Base-by-base conservation (phyloP, 2,113 vertebrate species). In the Zosterops hypoxanthus region DNA sequence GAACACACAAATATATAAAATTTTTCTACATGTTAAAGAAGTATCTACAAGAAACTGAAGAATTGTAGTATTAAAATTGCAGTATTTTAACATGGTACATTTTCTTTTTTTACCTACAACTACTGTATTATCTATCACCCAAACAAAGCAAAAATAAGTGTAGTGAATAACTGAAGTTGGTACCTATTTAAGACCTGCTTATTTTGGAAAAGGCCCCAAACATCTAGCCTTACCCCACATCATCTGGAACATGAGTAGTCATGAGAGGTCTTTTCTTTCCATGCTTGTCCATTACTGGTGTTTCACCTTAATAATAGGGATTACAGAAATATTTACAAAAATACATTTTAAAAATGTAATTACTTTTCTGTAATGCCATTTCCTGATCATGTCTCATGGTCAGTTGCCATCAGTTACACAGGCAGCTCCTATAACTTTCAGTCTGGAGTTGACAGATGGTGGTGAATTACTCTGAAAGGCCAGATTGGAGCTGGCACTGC, bases 181-280 rank as follows among this genome's bases (percentile, higher is more conserved):
- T 41, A 53, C 16, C 33, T 87, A 14, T n/a, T 75, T 61, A 55
- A 52, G 34, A 66, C 26, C 47, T 73, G 12, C 9, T 53, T 49
- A 52, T 75, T 82, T 90, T 49, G 8, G 4, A n/a, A 60, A 52
- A 59, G 55, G 39, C 18, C 4, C 23, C 34, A 49, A 36, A 36
- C 34, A 24, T 69, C 47, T 84, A 53, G 68, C 29, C 82, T 98
- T 98, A 98, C 98, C 98, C 98, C 73, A 98, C 33, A 81, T 98
- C 97, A 88, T 97, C 96, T 86, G 94, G 93, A 96, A 88, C 57
- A 60, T 90, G 95, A 90, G 90, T 47, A 84, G 77, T 42, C 56
- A 53, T 86, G 78, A 92, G 91, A 82, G 94, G 76, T 73, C 98
- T 98, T 96, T 98, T 98, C 91, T 98, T 98, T 52, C 95, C 97